A percentile compares a stretch with the other conserved stretches of the same genome.
Evolutionary conservation across 2,113 vertebrate genomes (phyloP).

Genomic region (Solenodon paradoxus): DNA sequence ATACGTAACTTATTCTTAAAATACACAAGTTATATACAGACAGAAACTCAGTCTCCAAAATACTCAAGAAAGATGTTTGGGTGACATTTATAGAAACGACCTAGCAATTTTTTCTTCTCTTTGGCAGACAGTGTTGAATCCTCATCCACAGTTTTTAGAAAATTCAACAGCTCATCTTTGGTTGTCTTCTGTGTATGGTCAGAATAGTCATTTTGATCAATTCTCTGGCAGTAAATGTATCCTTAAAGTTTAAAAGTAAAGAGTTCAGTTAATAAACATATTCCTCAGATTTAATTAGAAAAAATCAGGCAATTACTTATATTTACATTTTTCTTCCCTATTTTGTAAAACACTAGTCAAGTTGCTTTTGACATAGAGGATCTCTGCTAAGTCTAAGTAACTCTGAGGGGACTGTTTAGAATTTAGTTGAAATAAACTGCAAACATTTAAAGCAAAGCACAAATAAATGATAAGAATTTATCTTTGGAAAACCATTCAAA

Average conservation of each 20-base stretch:
- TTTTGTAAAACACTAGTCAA: conserved; percentile 37
- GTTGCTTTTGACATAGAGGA: too few species aligned
- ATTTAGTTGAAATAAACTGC: conserved; percentile 10
- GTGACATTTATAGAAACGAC: conserved; percentile 94
- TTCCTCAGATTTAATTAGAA: conserved; percentile 13
- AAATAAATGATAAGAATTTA: conserved; percentile 16
- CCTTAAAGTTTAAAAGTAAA: conserved; percentile 81
- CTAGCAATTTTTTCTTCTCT: conserved; percentile 91
- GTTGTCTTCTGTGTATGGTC: conserved; percentile 88
- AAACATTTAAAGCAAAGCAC: not conserved
- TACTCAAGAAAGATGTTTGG: conserved; percentile 94
- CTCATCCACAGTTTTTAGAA: conserved; percentile 91
- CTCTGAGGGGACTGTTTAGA: not conserved
- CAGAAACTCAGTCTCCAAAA: conserved; percentile 90
- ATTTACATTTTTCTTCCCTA: not conserved
- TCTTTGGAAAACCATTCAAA: not conserved
- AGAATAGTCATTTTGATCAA: conserved; percentile 83
- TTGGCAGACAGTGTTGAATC: conserved; percentile 90
- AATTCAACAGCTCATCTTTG: conserved; percentile 88
- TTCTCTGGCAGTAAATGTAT: conserved; percentile 88
- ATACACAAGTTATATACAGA: conserved; percentile 77
- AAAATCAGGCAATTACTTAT: not conserved
- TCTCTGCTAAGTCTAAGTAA: not conserved
- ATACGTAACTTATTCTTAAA: conserved; percentile 68
- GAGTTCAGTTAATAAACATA: not conserved